Evolutionary conservation across 2,113 vertebrate genomes (phyloP).

Genomic region (Caranx ignobilis): DNA sequence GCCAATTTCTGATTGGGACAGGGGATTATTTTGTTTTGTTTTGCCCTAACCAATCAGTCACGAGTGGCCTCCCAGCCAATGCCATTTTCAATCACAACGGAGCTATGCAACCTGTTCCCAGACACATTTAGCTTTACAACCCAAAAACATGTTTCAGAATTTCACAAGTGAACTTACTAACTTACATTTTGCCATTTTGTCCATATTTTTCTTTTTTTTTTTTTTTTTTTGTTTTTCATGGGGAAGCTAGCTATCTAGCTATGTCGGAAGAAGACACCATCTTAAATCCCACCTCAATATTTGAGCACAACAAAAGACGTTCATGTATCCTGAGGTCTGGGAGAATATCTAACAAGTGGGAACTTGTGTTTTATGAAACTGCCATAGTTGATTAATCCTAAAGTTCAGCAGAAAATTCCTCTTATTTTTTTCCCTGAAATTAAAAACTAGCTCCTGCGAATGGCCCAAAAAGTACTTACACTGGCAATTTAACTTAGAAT

Average conservation of each 20-base stretch:
- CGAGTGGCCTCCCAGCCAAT: not conserved
- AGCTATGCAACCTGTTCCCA: not conserved
- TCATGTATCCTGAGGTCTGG: not conserved
- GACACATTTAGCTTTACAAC: not conserved
- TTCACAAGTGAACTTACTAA: not conserved
- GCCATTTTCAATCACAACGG: not conserved
- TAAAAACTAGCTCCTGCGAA: not conserved
- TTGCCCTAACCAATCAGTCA: not conserved
- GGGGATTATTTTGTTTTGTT: not conserved
- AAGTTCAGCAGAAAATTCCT: not conserved
- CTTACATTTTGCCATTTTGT: not conserved
- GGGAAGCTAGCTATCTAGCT: not conserved
- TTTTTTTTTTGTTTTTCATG: not conserved
- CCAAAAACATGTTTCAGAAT: not conserved
- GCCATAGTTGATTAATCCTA: not conserved
- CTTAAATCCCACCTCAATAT: not conserved
- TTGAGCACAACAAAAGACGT: not conserved
- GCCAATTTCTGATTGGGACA: not conserved
- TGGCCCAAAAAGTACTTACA: conserved; percentile 8
- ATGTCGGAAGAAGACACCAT: not conserved
- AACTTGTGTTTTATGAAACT: not conserved
- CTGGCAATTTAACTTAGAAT: conserved; percentile 19
- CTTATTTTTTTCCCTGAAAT: not conserved
- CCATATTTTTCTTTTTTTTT: not conserved
- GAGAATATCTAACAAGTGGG: no score